Evolutionary conservation across 1,140 invertebrate genomes (phyloP).

Genomic region (Leptopilina boulardi): DNA sequence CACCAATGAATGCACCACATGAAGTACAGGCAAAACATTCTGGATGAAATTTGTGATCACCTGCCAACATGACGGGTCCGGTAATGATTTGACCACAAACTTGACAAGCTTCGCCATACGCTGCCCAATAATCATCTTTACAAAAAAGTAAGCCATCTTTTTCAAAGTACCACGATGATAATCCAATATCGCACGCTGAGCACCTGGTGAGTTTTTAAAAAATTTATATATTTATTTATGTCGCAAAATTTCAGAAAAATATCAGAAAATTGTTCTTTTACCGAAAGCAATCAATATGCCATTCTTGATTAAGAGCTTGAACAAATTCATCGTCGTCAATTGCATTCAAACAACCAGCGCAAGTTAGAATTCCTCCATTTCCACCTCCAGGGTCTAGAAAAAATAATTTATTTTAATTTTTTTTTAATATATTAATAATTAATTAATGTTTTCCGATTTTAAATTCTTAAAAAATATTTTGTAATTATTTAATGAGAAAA

Average conservation of each 20-base stretch:
- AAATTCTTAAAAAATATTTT: no score
- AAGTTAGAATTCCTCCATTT: constrained; percentile 72
- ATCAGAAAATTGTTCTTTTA: constrained; percentile 66
- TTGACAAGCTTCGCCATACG: constrained; percentile 93
- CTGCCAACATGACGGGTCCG: constrained; percentile 95
- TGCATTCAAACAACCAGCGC: constrained; percentile 85
- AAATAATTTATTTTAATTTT: constrained; percentile 31
- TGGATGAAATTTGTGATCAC: constrained; percentile 95
- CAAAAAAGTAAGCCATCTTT: constrained; percentile 93
- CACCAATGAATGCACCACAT: constrained; percentile 91
- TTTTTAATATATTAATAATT: constrained; percentile 9
- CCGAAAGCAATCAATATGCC: constrained; percentile 93
- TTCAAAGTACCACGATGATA: constrained; percentile 96
- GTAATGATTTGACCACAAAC: constrained; percentile 92
- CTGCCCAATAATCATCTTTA: constrained; percentile 91
- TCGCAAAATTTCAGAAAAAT: no score
- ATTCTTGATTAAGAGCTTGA: constrained; percentile 87
- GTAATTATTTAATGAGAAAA: no score
- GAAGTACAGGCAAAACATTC: constrained; percentile 93
- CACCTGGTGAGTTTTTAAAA: constrained; percentile 78
- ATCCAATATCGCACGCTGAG: constrained; percentile 87
- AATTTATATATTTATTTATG: no score
- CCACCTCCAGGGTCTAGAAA: constrained; percentile 72
- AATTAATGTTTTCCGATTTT: no score
- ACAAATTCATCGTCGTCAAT: constrained; percentile 86